phyloP scores from a whole-genome alignment of 2,888 invertebrate species.

The Tetheella fluctuosa region DNA sequence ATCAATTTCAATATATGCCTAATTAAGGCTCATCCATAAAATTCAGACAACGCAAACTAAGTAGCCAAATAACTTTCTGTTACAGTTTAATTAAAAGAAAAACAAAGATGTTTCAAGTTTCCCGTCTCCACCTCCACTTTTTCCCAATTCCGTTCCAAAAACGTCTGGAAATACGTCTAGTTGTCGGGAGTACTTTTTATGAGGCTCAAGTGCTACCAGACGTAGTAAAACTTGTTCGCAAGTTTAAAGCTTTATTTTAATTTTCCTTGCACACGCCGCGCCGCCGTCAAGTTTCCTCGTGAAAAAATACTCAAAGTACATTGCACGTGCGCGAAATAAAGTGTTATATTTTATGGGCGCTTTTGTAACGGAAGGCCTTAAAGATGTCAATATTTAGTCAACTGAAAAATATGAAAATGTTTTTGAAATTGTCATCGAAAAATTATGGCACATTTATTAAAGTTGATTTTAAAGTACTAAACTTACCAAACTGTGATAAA shows the following conservation, averaged over 20 bases:
- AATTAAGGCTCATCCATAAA: not conserved
- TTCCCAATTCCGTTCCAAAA: constrained; percentile 53
- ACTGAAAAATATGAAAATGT: not conserved
- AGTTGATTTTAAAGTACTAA: too few relatives aligned
- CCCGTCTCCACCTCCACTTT: constrained; percentile 39
- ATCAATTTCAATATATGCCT: not conserved
- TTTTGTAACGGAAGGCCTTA: constrained; percentile 41
- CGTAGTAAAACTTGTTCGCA: constrained; percentile 73
- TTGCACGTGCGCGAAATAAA: constrained; percentile 70
- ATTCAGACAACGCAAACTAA: not conserved
- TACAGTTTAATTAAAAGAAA: constrained; percentile 52
- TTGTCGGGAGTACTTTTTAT: constrained; percentile 70
- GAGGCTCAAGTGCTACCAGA: constrained; percentile 60
- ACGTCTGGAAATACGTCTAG: constrained; percentile 67
- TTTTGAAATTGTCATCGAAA: not conserved
- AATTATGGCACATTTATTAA: not conserved
- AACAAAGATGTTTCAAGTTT: constrained; percentile 42
- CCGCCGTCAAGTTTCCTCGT: constrained; percentile 46
- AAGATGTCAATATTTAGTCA: constrained; percentile 35
- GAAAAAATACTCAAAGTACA: constrained; percentile 62
- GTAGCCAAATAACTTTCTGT: constrained; percentile 28
- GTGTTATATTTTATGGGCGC: constrained; percentile 57
- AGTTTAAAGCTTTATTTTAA: constrained; percentile 81
- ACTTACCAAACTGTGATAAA: too few relatives aligned
- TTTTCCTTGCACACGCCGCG: constrained; percentile 65